Conservation (phyloP, 2,888 invertebrate species). For the Portevinia maculata region DNA sequence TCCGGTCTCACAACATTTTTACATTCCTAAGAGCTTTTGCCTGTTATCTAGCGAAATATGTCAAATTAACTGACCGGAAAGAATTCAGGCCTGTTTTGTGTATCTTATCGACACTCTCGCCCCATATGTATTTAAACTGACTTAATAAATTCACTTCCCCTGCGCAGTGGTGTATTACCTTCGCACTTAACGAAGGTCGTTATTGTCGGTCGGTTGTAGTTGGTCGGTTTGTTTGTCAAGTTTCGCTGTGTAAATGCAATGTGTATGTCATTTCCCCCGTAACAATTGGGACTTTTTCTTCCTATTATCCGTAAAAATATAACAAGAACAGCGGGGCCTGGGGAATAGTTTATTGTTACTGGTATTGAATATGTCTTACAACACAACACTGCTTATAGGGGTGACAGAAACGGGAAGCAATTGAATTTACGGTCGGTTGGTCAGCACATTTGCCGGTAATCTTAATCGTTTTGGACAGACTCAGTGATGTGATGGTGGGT, state of each 20-base stretch:
- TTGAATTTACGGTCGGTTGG: conserved; percentile 59
- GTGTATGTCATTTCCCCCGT: conserved; percentile 57
- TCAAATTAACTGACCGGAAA: conserved; percentile 68
- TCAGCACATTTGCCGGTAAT: conserved; percentile 46
- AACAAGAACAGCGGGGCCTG: conserved; percentile 57
- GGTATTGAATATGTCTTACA: neutral
- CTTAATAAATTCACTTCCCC: conserved; percentile 47
- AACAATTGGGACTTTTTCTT: conserved; percentile 38
- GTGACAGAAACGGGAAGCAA: conserved; percentile 17
- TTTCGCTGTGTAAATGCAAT: conserved; percentile 58
- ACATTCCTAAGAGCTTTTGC: conserved; percentile 22
- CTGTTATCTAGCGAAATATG: conserved; percentile 29
- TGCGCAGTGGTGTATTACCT: conserved; percentile 6
- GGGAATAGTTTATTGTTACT: conserved; percentile 10
- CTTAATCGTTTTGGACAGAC: conserved; percentile 56
- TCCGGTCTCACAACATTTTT: neutral
- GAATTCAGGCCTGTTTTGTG: conserved; percentile 23
- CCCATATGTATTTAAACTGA: conserved; percentile 52
- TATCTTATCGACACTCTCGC: conserved; percentile 44
- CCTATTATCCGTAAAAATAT: conserved; percentile 71
- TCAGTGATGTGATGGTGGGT: conserved; percentile 52
- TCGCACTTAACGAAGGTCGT: conserved; percentile 52
- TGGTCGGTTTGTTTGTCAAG: conserved; percentile 19
- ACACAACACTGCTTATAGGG: neutral
- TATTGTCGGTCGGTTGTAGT: conserved; percentile 14